Percentiles rank a stretch among this genome's conserved stretches.
These are phyloP conservation scores for Hydrolagus affinis DNA, from an alignment of 2,113 vertebrate genomes.

Conservation along the genomic window DNA sequence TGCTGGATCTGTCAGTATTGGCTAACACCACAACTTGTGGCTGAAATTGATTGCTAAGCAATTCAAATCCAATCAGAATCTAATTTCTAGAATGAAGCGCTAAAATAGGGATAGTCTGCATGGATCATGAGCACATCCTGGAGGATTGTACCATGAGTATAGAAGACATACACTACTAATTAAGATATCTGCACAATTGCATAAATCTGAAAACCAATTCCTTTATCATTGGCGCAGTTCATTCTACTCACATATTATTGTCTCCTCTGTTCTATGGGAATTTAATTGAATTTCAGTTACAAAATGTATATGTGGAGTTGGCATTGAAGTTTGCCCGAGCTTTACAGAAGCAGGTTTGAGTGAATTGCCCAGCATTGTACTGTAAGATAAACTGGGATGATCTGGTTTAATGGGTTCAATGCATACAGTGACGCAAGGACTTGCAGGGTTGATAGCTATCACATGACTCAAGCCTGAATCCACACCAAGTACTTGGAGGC, in stretches of 20 bases:
- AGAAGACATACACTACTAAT: too few relatives aligned
- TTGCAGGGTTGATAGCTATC: slow-evolving; percentile 52
- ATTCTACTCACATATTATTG: not conserved
- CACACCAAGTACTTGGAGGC: slow-evolving; percentile 38
- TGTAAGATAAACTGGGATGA: slow-evolving; percentile 50
- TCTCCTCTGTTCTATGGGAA: not conserved
- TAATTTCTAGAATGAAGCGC: too few relatives aligned
- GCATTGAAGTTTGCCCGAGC: not conserved
- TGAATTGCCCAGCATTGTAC: slow-evolving; percentile 15
- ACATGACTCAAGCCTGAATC: slow-evolving; percentile 47
- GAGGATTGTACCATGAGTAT: too few relatives aligned
- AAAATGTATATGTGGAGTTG: not conserved
- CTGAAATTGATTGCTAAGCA: too few relatives aligned
- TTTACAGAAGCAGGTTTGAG: not conserved
- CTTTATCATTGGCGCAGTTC: not conserved
- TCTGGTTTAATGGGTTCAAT: slow-evolving; percentile 59
- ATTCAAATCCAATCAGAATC: too few relatives aligned
- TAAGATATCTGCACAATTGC: too few relatives aligned
- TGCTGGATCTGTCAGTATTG: too few relatives aligned
- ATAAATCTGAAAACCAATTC: not conserved
- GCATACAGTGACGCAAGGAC: slow-evolving; percentile 51
- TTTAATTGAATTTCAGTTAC: not conserved
- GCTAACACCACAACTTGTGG: too few relatives aligned
- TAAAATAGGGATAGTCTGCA: too few relatives aligned
- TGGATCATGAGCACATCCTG: too few relatives aligned